Evolutionary conservation across 1,140 invertebrate species (phyloP).

Genomic region (Harlomillsia oculata): DNA sequence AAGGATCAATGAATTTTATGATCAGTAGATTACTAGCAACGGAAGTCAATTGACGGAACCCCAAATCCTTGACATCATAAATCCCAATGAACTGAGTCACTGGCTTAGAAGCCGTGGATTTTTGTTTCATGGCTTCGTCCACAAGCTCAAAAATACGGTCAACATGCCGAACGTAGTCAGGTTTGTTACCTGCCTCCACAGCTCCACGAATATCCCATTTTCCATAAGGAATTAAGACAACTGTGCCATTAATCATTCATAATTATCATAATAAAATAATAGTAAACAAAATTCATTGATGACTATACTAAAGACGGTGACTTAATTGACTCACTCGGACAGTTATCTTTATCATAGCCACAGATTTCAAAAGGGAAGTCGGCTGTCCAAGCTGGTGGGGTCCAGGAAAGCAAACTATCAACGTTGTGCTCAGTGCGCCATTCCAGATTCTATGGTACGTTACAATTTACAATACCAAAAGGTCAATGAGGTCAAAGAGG

Average conservation of each 20-base stretch:
- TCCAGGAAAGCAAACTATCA: constrained; percentile 10
- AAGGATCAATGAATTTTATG: background rate
- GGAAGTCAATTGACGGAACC: constrained; percentile 19
- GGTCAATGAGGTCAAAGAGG: background rate
- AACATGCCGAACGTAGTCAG: constrained; percentile 8
- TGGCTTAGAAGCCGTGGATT: background rate
- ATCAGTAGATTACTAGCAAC: constrained; percentile 9
- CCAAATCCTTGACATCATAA: constrained; percentile 12
- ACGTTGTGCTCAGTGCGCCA: constrained; percentile 8
- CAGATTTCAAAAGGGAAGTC: constrained; percentile 10
- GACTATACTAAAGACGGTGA: background rate
- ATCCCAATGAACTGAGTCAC: constrained; percentile 21
- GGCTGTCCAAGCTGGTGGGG: background rate
- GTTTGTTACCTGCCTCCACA: constrained; percentile 3
- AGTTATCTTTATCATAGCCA: constrained; percentile 2
- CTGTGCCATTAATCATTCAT: background rate
- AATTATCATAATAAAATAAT: background rate
- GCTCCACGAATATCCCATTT: constrained; percentile 10
- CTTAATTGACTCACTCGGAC: background rate
- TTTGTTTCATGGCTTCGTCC: background rate
- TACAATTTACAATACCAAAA: background rate
- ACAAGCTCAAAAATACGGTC: background rate
- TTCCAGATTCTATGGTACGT: background rate
- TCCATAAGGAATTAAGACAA: constrained; percentile 11
- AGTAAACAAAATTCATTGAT: background rate